Evolutionary conservation across 2,888 invertebrate genomes (phyloP).

Genomic region (Xestobium rufovillosum): DNA sequence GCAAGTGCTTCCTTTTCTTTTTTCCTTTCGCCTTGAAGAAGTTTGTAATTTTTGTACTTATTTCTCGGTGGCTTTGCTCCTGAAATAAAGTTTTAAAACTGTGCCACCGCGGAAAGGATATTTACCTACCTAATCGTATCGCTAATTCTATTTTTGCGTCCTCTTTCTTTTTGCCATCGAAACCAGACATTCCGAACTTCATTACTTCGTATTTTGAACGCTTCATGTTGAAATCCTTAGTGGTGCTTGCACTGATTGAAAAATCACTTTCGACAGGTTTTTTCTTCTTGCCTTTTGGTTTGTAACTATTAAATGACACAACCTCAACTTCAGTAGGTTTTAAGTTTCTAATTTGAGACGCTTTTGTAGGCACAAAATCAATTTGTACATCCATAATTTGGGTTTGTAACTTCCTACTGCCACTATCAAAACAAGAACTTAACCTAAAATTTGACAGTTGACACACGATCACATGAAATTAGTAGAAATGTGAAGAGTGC

Average conservation of each 20-base stretch:
- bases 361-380: constrained; percentile 45
- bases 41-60: constrained; percentile 65
- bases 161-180: constrained; percentile 60
- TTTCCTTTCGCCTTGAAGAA: constrained; percentile 54
- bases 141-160: constrained; percentile 72
- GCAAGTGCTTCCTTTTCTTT: constrained; percentile 46
- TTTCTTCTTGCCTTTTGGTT: constrained; percentile 44
- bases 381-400: too few relatives aligned
- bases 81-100: constrained; percentile 30
- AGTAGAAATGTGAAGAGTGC: too few relatives aligned
- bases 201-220: constrained; percentile 72
- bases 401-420: too few relatives aligned
- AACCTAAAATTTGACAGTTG: too few relatives aligned
- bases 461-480: too few relatives aligned
- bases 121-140: constrained; percentile 60
- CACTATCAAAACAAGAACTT: too few relatives aligned
- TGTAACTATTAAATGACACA: constrained; percentile 48
- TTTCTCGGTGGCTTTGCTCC: constrained; percentile 73
- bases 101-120: constrained; percentile 12
- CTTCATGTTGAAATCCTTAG: constrained; percentile 61
- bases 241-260: constrained; percentile 21
- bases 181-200: constrained; percentile 75
- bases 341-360: constrained; percentile 45
- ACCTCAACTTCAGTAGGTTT: constrained; percentile 44
- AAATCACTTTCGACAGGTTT: constrained; percentile 21